These are phyloP conservation scores for Himantopus leucocephalus DNA, from an alignment of 2,113 vertebrate species.

Conservation along the genomic window DNA sequence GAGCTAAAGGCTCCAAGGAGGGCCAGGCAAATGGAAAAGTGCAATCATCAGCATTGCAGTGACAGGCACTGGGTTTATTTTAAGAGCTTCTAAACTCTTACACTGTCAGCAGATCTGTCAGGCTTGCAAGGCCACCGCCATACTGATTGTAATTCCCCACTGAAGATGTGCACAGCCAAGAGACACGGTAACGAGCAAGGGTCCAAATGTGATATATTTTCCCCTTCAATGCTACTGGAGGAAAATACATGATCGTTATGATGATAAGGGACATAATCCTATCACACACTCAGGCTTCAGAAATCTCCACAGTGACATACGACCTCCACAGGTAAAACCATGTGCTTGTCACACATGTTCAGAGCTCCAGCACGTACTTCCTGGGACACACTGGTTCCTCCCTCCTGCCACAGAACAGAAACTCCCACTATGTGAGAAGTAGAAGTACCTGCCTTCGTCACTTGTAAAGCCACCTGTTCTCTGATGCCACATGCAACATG, in stretches of 20 bases:
- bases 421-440: not conserved
- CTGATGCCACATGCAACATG: not conserved
- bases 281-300: not conserved
- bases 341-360: not conserved
- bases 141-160: not conserved
- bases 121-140: not conserved
- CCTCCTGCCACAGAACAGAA: not conserved
- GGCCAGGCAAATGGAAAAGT: not conserved
- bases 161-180: not conserved
- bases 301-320: not conserved
- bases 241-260: not conserved
- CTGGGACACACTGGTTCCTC: not conserved
- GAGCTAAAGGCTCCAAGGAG: not conserved
- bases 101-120: conserved; percentile 22
- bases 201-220: not conserved
- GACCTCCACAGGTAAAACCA: not conserved
- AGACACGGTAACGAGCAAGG: not conserved
- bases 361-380: not conserved
- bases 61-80: not conserved
- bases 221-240: not conserved
- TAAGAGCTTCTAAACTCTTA: conserved; percentile 14
- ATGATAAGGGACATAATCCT: not conserved
- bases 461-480: not conserved
- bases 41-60: not conserved
- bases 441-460: not conserved